Percentiles rank a stretch among this genome's conserved stretches.
Evolutionary conservation across 2,888 invertebrate species (phyloP).

Genomic region (Oconnorella tubifera): DNA sequence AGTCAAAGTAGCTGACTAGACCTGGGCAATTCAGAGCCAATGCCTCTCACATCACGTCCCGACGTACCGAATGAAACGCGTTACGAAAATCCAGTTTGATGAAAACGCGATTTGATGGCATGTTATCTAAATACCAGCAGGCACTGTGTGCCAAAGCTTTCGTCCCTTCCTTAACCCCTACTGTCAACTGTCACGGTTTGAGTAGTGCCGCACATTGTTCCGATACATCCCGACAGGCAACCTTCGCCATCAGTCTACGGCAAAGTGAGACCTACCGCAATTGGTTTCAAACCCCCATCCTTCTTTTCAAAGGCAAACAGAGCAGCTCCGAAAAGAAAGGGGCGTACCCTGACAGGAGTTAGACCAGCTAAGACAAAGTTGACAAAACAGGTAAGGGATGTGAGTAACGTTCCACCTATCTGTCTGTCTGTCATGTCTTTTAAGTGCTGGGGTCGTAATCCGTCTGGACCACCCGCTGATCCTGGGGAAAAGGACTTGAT

Average conservation of each 20-base stretch:
- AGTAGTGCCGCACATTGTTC: too few species aligned
- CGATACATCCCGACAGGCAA: background rate
- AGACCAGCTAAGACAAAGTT: background rate
- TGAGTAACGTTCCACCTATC: too few species aligned
- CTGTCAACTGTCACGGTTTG: too few species aligned
- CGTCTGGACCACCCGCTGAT: conserved; percentile 3
- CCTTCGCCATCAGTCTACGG: background rate
- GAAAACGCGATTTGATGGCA: too few species aligned
- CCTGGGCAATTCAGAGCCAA: too few species aligned
- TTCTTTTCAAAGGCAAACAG: background rate
- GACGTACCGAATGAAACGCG: too few species aligned
- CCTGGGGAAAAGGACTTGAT: conserved; percentile 1
- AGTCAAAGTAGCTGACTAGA: too few species aligned
- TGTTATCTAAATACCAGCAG: too few species aligned
- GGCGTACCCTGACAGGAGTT: background rate
- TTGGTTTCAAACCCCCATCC: background rate
- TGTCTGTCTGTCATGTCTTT: background rate
- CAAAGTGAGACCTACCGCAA: background rate
- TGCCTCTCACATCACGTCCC: too few species aligned
- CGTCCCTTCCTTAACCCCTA: too few species aligned
- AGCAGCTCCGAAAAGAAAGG: background rate
- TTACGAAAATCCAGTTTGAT: too few species aligned
- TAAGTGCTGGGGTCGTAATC: background rate
- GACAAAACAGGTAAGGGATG: background rate
- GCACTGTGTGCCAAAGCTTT: too few species aligned